Conservation (phyloP, 2,797 vertebrate species). For the Rhinogobio ventralis region DNA sequence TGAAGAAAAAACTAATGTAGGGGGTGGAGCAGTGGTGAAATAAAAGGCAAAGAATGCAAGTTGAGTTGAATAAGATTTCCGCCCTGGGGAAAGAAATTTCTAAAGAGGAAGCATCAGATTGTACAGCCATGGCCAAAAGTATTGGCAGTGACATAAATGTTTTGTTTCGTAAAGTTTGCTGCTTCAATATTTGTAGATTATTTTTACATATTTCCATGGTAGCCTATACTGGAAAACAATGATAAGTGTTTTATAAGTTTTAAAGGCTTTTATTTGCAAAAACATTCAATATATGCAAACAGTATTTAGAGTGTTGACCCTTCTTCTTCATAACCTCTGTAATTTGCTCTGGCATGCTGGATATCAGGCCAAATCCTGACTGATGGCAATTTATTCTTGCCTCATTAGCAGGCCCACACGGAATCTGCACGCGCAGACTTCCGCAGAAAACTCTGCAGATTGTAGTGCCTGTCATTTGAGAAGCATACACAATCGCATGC, state of each 20-base stretch:
- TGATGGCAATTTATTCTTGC: too few species aligned
- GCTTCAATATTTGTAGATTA: background rate
- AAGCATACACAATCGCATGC: too few species aligned
- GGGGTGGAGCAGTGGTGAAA: constrained; percentile 37
- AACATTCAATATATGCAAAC: too few species aligned
- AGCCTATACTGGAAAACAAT: background rate
- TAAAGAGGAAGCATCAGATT: constrained; percentile 51
- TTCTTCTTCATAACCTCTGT: too few species aligned
- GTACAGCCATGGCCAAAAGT: background rate
- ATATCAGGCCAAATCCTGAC: too few species aligned
- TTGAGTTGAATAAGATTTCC: constrained; percentile 67
- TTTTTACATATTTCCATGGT: background rate
- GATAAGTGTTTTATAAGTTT: background rate
- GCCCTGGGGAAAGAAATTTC: constrained; percentile 61
- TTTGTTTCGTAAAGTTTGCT: background rate
- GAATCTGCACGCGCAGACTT: too few species aligned
- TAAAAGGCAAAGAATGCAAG: constrained; percentile 55
- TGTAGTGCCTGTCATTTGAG: too few species aligned
- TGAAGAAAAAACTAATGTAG: constrained; percentile 30
- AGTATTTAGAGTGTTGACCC: too few species aligned
- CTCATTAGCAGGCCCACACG: too few species aligned
- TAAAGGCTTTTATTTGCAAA: background rate
- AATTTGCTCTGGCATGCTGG: too few species aligned
- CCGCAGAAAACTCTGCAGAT: too few species aligned
- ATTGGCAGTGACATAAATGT: background rate